Conservation (phyloP, 2,797 vertebrate species). For the Crypturellus tataupa region DNA sequence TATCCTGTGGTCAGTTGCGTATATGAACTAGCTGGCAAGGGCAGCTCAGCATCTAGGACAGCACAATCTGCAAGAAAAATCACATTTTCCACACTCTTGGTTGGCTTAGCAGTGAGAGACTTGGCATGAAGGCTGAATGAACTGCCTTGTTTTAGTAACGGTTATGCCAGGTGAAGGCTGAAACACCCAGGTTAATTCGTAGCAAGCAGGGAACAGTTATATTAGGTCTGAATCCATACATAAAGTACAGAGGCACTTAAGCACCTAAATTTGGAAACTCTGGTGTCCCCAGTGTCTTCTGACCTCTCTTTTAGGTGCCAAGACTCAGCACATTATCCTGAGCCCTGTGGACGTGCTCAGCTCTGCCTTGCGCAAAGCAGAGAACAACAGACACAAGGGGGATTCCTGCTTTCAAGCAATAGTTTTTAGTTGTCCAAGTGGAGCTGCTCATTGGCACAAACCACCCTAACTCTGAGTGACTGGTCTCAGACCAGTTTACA, state of each 20-base stretch:
- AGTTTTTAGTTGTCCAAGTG: not conserved
- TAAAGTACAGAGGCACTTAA: not conserved
- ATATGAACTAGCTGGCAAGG: not conserved
- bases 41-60: not conserved
- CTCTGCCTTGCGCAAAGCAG: fast-evolving
- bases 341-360: not conserved
- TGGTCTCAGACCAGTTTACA: not conserved
- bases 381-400: not conserved
- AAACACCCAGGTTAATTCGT: not conserved
- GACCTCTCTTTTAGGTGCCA: not conserved
- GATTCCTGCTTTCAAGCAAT: not conserved
- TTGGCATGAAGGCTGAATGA: not conserved
- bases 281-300: not conserved
- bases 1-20: not conserved
- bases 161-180: not conserved
- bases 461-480: not conserved
- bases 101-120: not conserved
- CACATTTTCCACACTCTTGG: not conserved
- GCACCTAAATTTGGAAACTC: not conserved
- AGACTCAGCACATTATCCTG: not conserved
- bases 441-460: not conserved
- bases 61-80: not conserved
- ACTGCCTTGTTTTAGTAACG: not conserved
- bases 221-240: not conserved
- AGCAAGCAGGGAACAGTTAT: not conserved